Evolutionary conservation across 2,888 invertebrate genomes (phyloP).

Genomic region (Hemistola chrysoprasaria): DNA sequence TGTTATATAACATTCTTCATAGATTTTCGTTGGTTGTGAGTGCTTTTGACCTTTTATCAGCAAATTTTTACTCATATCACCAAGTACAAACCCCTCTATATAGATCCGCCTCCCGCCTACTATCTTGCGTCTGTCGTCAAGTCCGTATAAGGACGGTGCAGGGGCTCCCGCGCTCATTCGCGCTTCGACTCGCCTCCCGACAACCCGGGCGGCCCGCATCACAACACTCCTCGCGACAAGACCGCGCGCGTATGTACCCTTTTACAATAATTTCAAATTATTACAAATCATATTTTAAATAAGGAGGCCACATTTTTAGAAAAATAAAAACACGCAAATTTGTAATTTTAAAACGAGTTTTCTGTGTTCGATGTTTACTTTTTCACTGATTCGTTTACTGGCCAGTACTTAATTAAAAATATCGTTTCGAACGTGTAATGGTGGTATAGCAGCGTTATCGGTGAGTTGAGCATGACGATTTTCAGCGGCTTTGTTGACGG

Average conservation of each 20-base stretch:
- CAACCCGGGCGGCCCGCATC: conserved; percentile 55
- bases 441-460: conserved; percentile 1
- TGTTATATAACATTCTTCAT: too few relatives aligned
- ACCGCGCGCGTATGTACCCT: conserved; percentile 78
- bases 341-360: too few relatives aligned
- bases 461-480: conserved; percentile 16
- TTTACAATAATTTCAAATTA: too few relatives aligned
- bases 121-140: conserved; percentile 43
- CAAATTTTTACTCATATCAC: background rate
- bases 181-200: conserved; percentile 62
- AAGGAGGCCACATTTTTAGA: too few relatives aligned
- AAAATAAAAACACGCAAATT: too few relatives aligned
- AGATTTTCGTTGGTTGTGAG: too few relatives aligned
- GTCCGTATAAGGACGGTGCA: conserved; percentile 65
- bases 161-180: conserved; percentile 56
- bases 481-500: conserved; percentile 1
- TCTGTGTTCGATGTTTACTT: too few relatives aligned
- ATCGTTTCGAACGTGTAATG: too few relatives aligned
- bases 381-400: too few relatives aligned
- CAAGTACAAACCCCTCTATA: conserved; percentile 37
- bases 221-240: conserved; percentile 35
- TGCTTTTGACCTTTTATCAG: too few relatives aligned
- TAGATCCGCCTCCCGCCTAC: conserved; percentile 58
- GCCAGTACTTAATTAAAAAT: too few relatives aligned
- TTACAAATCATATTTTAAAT: too few relatives aligned